Base-by-base conservation (phyloP, 1,140 invertebrate species). In the Berghia stephanieae region DNA sequence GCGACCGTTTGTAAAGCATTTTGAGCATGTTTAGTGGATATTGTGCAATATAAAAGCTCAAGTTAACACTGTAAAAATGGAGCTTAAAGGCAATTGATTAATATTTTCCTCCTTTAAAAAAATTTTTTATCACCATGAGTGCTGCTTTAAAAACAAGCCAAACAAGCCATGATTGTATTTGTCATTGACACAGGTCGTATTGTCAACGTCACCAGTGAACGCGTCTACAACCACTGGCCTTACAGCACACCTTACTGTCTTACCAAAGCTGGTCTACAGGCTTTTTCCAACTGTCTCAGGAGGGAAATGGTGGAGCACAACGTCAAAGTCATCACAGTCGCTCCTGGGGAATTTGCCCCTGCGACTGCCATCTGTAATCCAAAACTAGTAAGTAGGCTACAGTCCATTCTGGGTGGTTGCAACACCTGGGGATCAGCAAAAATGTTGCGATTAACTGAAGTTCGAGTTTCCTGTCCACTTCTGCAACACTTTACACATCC, bases 191-290 rank as follows among this genome's bases (percentile, higher is more conserved):
- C 72, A 91, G 90, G 90, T 52, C 91, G 95, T 80, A 90, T 96
- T 52, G 93, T 96, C n/a, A 94, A 94, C 66, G 89, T 96, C 2
- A 93, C 92, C 3, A 96, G 95, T 84, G 94, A 96, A 83, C 96
- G 95, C 87, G 93, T 93, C 0, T 75, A 90, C n/a, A 90, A 92
- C 78, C 90, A 93, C 0, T 88, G 96, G 24, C 95, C 95, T 0
- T 92, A 93, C 0, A 88, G 95, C 42, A 88, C 93, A 0, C 88
- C 93, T 1, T 97, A 97, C 88, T 92, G 92, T 4, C 94, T 94
- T 0, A 94, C 93, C 0, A 97, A 97, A 89, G 92, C 93, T 13
- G 95, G 91, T 0, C 78, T 96, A 5, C 86, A 92, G 34, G 92
- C 83, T 24, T 82, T 90, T 60, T 79, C 78, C 10, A 80, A 87